Percentiles rank a stretch among this genome's conserved stretches.
These are phyloP conservation scores for Andrena bucephala DNA, from an alignment of 2,888 invertebrate genomes.

Conservation along the genomic window DNA sequence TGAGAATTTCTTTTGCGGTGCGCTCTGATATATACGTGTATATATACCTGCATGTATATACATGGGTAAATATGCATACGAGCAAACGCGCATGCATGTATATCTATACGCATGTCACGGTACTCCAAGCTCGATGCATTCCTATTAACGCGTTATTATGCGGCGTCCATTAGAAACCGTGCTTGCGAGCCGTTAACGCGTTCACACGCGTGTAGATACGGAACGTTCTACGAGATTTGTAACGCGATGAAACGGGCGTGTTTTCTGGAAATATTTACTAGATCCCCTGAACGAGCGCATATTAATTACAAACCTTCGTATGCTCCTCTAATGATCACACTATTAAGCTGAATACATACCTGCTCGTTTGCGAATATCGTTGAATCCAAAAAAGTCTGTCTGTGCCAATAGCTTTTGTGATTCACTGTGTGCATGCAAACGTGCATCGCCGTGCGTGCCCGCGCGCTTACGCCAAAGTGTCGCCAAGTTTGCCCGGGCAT, in stretches of 20 bases:
- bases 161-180: slow-evolving; percentile 46
- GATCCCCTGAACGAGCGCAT: background rate
- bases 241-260: slow-evolving; percentile 31
- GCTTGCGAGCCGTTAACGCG: slow-evolving; percentile 18
- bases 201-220: slow-evolving; percentile 28
- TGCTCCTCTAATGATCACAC: background rate
- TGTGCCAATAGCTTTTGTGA: slow-evolving; percentile 1
- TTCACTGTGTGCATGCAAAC: slow-evolving; percentile 1
- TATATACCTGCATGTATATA: background rate
- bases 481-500: slow-evolving; percentile 43
- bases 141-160: slow-evolving; percentile 62
- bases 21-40: slow-evolving; percentile 21
- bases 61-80: background rate
- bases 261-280: slow-evolving; percentile 24
- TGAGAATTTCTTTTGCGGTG: slow-evolving; percentile 57
- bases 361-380: background rate
- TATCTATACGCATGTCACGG: slow-evolving; percentile 35
- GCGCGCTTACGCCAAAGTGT: slow-evolving; percentile 32
- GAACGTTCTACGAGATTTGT: slow-evolving; percentile 21
- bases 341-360: too few species aligned
- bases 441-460: slow-evolving; percentile 27
- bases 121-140: slow-evolving; percentile 60
- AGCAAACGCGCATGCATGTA: slow-evolving; percentile 2
- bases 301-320: background rate
- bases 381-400: background rate